Base-by-base conservation (phyloP, 2,797 vertebrate species). In the Sebastes reedi region DNA sequence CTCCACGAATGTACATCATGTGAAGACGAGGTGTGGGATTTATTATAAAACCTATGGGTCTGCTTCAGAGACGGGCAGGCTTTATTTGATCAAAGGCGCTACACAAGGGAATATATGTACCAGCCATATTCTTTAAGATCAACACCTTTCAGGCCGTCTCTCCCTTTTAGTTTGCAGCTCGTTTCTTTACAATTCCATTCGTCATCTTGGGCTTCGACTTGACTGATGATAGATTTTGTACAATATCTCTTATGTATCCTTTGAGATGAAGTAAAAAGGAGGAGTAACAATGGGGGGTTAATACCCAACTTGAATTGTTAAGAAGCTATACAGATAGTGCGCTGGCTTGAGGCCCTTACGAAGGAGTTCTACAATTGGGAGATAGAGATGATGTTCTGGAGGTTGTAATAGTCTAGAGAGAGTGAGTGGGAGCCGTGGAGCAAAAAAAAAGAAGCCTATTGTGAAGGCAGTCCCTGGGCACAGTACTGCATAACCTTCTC, bases 61-160 rank as follows among this genome's bases (percentile, higher is more conserved):
- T 82, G 75, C 81, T 83, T 87, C 52, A 75, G 84, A 87, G 85
- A 85, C 79, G 55, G 79, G 79, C 61, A 72, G 71, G 77, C 69
- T 90, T 50, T 87, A 80, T 86, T 80, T 81, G 85, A 86, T 90
- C 86, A 91, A 89, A 91, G 84, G 75, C 62, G 30, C 77, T 42
- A 73, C 80, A 77, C 54, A 5, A 70, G 86, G 69, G 85, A 81
- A 76, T 81, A 61, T 50, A 72, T 77, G 76, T 81, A 81, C 67
- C 72, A 87, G 83, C 59, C 73, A n/a, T 75, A 79, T 81, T 79
- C 58, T 75, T 79, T 77, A 25, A 84, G 60, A 88, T 86, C 80
- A 91, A 88, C 70, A 85, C 67, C 81, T 77, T 68, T 80, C 75
- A 82, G 77, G 67, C 61, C n/a, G 16, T 62, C 77, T 80, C 76